A percentile compares a stretch with the other conserved stretches of the same genome.
phyloP scores from a whole-genome alignment of 2,797 vertebrate species.

The Enteromius paludinosus region DNA sequence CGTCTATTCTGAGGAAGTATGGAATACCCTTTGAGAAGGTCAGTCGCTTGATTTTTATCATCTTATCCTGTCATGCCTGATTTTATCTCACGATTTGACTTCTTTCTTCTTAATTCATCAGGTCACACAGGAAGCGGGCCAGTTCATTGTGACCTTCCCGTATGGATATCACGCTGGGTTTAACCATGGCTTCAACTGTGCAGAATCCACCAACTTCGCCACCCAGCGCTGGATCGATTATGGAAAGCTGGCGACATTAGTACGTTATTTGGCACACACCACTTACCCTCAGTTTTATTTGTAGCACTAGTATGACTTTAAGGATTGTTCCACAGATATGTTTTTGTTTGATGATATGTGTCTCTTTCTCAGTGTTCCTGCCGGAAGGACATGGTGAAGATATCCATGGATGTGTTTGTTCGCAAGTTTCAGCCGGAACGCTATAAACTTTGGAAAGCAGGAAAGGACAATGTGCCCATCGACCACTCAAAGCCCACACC shows the following conservation, averaged over 20 bases:
- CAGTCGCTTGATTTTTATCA: background rate
- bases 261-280: constrained; percentile 57
- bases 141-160: constrained; percentile 97
- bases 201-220: constrained; percentile 97
- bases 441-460: constrained; percentile 94
- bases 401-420: constrained; percentile 98
- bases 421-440: constrained; percentile 94
- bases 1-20: constrained; percentile 94
- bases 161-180: constrained; percentile 97
- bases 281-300: background rate
- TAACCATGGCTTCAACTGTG: constrained; percentile 98
- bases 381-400: constrained; percentile 97
- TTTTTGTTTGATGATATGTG: constrained; percentile 1
- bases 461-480: constrained; percentile 87
- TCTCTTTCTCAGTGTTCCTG: constrained; percentile 87
- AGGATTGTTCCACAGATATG: background rate
- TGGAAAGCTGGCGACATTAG: constrained; percentile 93
- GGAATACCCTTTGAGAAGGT: constrained; percentile 97
- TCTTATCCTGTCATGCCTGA: background rate
- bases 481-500: constrained; percentile 89
- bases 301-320: background rate
- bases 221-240: constrained; percentile 97
- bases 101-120: constrained; percentile 60
- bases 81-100: background rate
- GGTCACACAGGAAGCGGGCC: constrained; percentile 95